Evolutionary conservation across 1,140 invertebrate genomes (phyloP).

Genomic region (Drosophila fuyamai): DNA sequence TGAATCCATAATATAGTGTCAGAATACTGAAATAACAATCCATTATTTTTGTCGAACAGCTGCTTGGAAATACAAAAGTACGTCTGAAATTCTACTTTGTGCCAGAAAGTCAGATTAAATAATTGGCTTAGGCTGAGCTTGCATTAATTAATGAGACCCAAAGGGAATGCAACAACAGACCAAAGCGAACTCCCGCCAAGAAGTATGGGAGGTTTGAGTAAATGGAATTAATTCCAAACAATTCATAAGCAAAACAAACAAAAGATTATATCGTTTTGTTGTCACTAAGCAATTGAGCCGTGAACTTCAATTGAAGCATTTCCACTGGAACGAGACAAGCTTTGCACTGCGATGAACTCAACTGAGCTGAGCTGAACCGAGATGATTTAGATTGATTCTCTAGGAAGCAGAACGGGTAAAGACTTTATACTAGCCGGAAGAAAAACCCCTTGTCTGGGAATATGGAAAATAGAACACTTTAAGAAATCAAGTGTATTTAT

Average conservation of each 20-base stretch:
- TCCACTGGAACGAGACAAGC: constrained; percentile 10
- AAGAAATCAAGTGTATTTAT: neutral
- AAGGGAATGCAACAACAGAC: constrained; percentile 9
- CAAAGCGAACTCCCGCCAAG: neutral
- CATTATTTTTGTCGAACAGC: constrained; percentile 37
- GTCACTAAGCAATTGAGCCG: constrained; percentile 68
- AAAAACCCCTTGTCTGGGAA: neutral
- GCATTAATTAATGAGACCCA: constrained; percentile 32
- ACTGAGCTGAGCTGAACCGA: neutral
- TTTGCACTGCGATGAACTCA: constrained; percentile 35
- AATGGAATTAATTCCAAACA: constrained; percentile 57
- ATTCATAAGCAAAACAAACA: constrained; percentile 63
- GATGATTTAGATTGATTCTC: constrained; percentile 44
- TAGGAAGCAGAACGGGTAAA: constrained; percentile 44
- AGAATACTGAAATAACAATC: constrained; percentile 12
- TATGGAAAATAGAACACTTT: constrained; percentile 12
- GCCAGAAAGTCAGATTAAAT: constrained; percentile 9
- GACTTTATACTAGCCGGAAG: constrained; percentile 17
- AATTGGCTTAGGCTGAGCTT: constrained; percentile 30
- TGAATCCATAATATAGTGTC: constrained; percentile 4
- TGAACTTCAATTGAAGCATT: constrained; percentile 73
- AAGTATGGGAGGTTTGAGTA: constrained; percentile 7
- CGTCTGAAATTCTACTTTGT: constrained; percentile 5
- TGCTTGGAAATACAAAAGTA: constrained; percentile 19
- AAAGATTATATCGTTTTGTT: constrained; percentile 43